Evolutionary conservation across 2,113 vertebrate genomes (phyloP).

Genomic region (Nematolebias whitei): DNA sequence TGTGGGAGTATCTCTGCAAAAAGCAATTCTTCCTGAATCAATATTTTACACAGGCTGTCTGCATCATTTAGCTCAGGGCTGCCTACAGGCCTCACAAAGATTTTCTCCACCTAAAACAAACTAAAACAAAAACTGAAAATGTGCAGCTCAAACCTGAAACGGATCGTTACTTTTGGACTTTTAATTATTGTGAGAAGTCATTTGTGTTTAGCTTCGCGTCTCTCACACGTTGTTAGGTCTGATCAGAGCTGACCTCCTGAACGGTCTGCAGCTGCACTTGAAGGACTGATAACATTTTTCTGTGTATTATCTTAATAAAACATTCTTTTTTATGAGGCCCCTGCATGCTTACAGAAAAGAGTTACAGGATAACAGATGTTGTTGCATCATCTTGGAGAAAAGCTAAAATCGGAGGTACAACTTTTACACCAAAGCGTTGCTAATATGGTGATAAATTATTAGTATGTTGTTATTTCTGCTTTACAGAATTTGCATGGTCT

Average conservation of each 20-base stretch:
- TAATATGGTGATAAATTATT: too few relatives aligned
- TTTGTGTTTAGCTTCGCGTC: neutral
- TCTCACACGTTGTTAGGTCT: too few relatives aligned
- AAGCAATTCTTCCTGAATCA: constrained; percentile 40
- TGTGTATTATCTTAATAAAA: neutral
- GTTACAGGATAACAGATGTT: too few relatives aligned
- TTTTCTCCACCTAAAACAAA: neutral
- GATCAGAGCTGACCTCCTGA: neutral
- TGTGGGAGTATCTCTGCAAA: constrained; percentile 22
- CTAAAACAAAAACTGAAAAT: neutral
- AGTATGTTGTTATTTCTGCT: too few relatives aligned
- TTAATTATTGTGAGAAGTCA: neutral
- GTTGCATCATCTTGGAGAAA: too few relatives aligned
- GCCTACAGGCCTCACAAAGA: neutral
- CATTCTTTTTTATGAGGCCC: neutral
- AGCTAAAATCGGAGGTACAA: too few relatives aligned
- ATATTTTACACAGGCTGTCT: constrained; percentile 40
- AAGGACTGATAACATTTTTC: neutral
- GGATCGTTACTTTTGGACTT: neutral
- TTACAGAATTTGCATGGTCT: too few relatives aligned
- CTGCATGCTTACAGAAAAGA: neutral
- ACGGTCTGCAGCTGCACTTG: neutral
- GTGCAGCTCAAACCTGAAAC: neutral
- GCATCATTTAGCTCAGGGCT: constrained; percentile 18
- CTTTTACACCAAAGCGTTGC: too few relatives aligned